A percentile compares a stretch with the other conserved stretches of the same genome.
Conservation (phyloP, 1,140 invertebrate genomes). For the Venustaconcha ellipsiformis region DNA sequence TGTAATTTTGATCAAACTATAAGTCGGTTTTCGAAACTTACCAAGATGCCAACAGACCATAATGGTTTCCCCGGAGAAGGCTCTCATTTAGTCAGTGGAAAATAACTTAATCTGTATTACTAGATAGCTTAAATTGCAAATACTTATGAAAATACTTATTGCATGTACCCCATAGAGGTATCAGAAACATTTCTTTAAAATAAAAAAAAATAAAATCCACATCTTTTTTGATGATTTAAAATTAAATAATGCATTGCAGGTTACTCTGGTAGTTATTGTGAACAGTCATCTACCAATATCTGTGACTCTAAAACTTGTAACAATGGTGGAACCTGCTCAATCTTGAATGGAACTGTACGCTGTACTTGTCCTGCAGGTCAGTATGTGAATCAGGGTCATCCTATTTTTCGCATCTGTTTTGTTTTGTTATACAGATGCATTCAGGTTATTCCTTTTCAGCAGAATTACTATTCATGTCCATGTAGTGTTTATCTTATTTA, state of each 20-base stretch:
- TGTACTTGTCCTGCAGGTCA: conserved; percentile 32
- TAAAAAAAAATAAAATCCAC: neutral
- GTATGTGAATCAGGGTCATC: neutral
- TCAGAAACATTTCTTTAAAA: neutral
- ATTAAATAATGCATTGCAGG: conserved; percentile 25
- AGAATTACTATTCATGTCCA: no score
- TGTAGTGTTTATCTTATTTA: no score
- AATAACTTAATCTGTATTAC: no score
- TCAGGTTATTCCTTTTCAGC: no score
- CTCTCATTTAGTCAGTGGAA: no score
- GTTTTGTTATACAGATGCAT: no score
- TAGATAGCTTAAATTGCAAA: neutral
- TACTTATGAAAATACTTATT: neutral
- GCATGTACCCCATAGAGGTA: neutral
- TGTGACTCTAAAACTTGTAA: conserved; percentile 35
- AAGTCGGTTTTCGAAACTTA: no score
- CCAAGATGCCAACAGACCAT: no score
- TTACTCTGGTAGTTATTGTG: conserved; percentile 32
- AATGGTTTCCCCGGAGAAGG: no score
- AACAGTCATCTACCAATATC: conserved; percentile 12
- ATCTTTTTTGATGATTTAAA: neutral
- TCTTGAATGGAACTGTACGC: neutral
- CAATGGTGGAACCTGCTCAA: conserved; percentile 39
- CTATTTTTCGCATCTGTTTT: neutral
- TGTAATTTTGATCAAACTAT: no score